Evolutionary conservation across 2,797 vertebrate genomes (phyloP).

Genomic region (Phalanger gymnotis): DNA sequence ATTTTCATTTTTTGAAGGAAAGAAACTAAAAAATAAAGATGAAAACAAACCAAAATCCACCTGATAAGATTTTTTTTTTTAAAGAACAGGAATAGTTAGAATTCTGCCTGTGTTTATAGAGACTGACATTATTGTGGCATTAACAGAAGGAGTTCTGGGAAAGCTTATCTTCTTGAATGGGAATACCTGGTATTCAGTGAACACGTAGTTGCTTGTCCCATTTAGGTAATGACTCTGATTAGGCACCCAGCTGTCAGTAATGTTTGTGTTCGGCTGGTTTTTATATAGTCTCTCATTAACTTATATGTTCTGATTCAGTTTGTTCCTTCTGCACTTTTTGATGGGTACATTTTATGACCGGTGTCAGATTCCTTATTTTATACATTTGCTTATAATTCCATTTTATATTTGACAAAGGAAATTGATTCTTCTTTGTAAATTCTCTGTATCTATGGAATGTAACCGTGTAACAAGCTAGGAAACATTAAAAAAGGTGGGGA

Average conservation of each 20-base stretch:
- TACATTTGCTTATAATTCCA: conserved; percentile 39
- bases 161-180: not conserved
- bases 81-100: not conserved
- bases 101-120: conserved; percentile 5
- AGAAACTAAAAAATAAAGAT: not conserved
- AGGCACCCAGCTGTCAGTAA: conserved; percentile 33
- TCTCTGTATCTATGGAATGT: conserved; percentile 1
- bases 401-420: conserved; percentile 38
- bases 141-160: conserved; percentile 1
- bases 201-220: not conserved
- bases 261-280: conserved; percentile 27
- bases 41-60: not conserved
- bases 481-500: conserved; percentile 18
- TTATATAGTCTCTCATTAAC: conserved; percentile 49
- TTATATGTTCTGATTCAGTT: conserved; percentile 25
- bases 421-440: conserved; percentile 25
- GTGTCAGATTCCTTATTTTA: conserved; percentile 69
- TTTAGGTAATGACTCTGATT: conserved; percentile 17
- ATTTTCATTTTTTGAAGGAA: not conserved
- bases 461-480: not conserved
- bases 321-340: conserved; percentile 44
- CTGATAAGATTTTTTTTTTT: not conserved
- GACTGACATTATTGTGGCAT: not conserved
- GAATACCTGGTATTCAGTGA: conserved; percentile 5
- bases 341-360: conserved; percentile 63